Conservation (phyloP, 2,113 vertebrate species). For the Pyxicephalus adspersus region DNA sequence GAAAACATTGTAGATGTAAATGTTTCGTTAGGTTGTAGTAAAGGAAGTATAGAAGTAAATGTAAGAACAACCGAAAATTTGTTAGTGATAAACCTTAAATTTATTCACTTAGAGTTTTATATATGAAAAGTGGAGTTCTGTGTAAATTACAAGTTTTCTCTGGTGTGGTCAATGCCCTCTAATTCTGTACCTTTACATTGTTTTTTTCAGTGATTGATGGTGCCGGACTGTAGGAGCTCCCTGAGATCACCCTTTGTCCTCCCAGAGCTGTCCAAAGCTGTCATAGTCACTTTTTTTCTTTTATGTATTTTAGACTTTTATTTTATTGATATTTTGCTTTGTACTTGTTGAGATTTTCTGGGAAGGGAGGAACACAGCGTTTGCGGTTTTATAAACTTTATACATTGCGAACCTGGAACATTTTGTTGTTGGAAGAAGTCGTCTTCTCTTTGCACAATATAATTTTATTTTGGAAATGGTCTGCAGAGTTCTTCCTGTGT, state of each 20-base stretch:
- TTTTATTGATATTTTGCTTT: conserved; percentile 8
- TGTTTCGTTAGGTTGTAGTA: no score
- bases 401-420: background rate
- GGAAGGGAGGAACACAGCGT: background rate
- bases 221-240: background rate
- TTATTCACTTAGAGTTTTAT: no score
- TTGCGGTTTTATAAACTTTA: background rate
- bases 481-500: background rate
- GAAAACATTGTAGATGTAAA: no score
- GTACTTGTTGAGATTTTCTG: conserved; percentile 3
- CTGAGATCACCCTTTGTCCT: background rate
- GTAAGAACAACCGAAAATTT: no score
- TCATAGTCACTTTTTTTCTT: background rate
- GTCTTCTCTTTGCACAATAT: background rate
- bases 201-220: conserved; percentile 5
- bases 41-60: no score
- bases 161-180: background rate
- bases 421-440: background rate
- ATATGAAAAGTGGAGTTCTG: no score
- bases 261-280: background rate
- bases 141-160: no score
- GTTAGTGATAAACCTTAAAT: no score
- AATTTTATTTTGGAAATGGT: background rate
- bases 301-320: conserved; percentile 12
- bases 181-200: background rate